phyloP scores from a whole-genome alignment of 2,797 vertebrate genomes.

The Ptychobarbus kaznakovi region DNA sequence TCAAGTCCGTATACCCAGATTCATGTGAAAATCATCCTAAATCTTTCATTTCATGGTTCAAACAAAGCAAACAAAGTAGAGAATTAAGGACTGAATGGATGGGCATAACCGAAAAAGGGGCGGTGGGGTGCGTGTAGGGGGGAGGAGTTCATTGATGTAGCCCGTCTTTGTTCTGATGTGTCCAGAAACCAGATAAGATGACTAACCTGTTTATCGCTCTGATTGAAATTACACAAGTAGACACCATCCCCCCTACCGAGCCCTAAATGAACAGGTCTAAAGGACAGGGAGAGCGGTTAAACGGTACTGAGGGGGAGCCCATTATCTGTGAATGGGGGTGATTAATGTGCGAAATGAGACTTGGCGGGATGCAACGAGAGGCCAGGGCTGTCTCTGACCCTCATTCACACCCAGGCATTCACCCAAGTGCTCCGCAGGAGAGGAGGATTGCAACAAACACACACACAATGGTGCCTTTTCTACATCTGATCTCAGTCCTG shows the following conservation, averaged over 20 bases:
- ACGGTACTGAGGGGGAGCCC: slow-evolving; percentile 78
- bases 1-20: slow-evolving; percentile 38
- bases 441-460: slow-evolving; percentile 58
- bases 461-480: slow-evolving; percentile 56
- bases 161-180: slow-evolving; percentile 73
- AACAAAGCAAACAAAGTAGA: slow-evolving; percentile 42
- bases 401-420: slow-evolving; percentile 78
- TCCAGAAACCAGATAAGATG: slow-evolving; percentile 64
- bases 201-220: slow-evolving; percentile 72
- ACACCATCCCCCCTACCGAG: slow-evolving; percentile 70
- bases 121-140: slow-evolving; percentile 6
- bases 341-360: slow-evolving; percentile 80
- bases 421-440: slow-evolving; percentile 74
- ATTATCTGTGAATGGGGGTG: slow-evolving; percentile 83
- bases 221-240: slow-evolving; percentile 71
- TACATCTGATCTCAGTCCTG: slow-evolving; percentile 51
- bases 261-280: slow-evolving; percentile 81
- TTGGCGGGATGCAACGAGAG: slow-evolving; percentile 65
- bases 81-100: slow-evolving; percentile 36
- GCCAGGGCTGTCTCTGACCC: slow-evolving; percentile 76
- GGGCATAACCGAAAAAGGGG: slow-evolving; percentile 34
- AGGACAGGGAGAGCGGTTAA: slow-evolving; percentile 79
- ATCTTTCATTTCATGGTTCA: slow-evolving; percentile 39
- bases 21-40: slow-evolving; percentile 28
- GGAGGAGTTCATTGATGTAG: slow-evolving; percentile 46